Evolutionary conservation across 2,113 vertebrate genomes (phyloP), one percentile per base, ranked within the genome.

Genomic region (Cinclus mexicanus): DNA sequence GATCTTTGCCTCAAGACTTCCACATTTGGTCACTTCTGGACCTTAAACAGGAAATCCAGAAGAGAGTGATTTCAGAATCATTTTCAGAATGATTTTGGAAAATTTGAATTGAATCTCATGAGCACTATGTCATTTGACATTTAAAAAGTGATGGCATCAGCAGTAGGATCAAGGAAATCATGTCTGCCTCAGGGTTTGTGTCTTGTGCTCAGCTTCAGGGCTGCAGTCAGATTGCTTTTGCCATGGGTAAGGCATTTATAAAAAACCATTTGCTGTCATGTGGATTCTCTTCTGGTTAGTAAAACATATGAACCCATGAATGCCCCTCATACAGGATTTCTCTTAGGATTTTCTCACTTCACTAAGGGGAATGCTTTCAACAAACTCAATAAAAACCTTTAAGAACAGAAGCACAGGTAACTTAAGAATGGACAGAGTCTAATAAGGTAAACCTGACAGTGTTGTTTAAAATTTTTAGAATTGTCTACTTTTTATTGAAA

Each of bases 171-270:
- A 83, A 81, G 49, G 37, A 87, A 63, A 55, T n/a, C 53, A 82
- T 71, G 35, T 25, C 87, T 5, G 15, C 23, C 63, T 80, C 46
- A 24, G 46, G 31, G 37, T 64, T 57, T 65, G 17, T 57, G 67
- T 57, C 95, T 79, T 68, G 37, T 79, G 65, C 79, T 60, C 2
- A 0, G 14, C 44, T 82, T 22, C 14, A 42, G 44, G 57, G 22
- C 47, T 75, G 65, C 0, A 0, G 33, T 19, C 4, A 2, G 42
- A 6, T 23, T 53, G 57, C 61, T 52, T 37, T n/a, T 4, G 55
- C 49, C 49, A 23, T n/a, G 31, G 37, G 76, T 64, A 71, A 87
- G 31, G 52, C 70, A 65, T 85, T 71, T 72, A n/a, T 72, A 76
- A 31, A 92, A 69, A 84, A 63, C 7, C 17, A 46, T 56, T 76